Percentiles rank a stretch among this genome's conserved stretches.
phyloP scores from a whole-genome alignment of 2,888 invertebrate species.

The Parthenolecanium corni region DNA sequence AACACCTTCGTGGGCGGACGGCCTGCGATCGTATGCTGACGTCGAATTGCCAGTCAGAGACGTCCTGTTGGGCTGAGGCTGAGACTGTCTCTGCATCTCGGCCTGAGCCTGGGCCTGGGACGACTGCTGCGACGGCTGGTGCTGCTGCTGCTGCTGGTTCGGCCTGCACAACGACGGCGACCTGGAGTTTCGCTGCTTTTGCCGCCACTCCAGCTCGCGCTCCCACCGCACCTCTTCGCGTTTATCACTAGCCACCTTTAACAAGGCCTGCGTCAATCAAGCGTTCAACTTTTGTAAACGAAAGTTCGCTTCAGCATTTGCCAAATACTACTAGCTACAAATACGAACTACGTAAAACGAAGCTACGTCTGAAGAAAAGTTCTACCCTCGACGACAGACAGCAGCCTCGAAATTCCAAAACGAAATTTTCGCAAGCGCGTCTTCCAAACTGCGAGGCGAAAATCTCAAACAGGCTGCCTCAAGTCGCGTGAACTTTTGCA shows the following conservation, averaged over 20 bases:
- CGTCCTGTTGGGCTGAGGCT: neutral
- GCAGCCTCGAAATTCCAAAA: too few species aligned
- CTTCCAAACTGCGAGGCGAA: too few species aligned
- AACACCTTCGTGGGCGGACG: slow-evolving; percentile 13
- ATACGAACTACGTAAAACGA: too few species aligned
- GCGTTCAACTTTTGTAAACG: neutral
- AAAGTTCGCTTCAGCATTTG: too few species aligned
- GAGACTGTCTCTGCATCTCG: neutral
- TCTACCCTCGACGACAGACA: too few species aligned
- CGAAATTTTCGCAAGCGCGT: too few species aligned
- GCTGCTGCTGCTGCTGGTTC: slow-evolving; percentile 10
- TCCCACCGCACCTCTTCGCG: slow-evolving; percentile 27
- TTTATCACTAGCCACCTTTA: slow-evolving; percentile 32
- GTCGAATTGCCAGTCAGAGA: neutral
- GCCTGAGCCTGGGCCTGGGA: neutral
- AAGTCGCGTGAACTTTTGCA: too few species aligned
- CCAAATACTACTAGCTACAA: too few species aligned
- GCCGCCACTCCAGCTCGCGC: slow-evolving; percentile 39
- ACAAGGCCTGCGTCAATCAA: slow-evolving; percentile 33
- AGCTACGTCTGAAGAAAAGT: too few species aligned
- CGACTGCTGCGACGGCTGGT: too few species aligned
- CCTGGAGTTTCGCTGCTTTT: slow-evolving; percentile 13
- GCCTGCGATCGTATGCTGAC: slow-evolving; percentile 14
- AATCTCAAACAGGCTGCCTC: too few species aligned
- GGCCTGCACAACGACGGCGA: slow-evolving; percentile 9